These are phyloP conservation scores for Urocolius indicus DNA, from an alignment of 2,113 vertebrate species.

Conservation along the genomic window DNA sequence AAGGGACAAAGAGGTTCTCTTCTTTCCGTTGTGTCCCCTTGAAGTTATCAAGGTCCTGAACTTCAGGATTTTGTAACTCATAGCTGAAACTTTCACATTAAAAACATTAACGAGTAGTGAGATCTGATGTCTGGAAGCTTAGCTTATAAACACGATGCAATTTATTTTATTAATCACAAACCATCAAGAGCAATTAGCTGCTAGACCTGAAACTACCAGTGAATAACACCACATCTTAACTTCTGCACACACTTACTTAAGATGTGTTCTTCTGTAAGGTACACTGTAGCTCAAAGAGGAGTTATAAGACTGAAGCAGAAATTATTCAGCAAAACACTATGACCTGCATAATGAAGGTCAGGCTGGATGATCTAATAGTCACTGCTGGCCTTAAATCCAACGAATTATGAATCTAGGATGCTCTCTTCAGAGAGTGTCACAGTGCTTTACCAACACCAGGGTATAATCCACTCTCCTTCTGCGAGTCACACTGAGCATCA, in stretches of 20 bases:
- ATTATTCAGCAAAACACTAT: background rate
- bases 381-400: background rate
- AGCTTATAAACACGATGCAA: background rate
- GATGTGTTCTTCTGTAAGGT: background rate
- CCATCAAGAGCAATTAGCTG: background rate
- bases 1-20: background rate
- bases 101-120: background rate
- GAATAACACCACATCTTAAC: background rate
- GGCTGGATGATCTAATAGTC: background rate
- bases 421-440: background rate
- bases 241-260: background rate
- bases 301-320: background rate
- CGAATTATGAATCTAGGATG: constrained; percentile 13
- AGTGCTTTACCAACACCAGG: background rate
- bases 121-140: background rate
- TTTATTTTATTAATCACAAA: background rate
- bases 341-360: background rate
- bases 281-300: background rate
- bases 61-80: background rate
- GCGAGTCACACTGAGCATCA: background rate
- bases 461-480: background rate
- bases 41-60: background rate
- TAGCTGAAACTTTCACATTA: background rate
- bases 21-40: background rate
- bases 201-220: background rate